Evolutionary conservation across 2,797 vertebrate genomes (phyloP).

Genomic region (Furcifer pardalis): DNA sequence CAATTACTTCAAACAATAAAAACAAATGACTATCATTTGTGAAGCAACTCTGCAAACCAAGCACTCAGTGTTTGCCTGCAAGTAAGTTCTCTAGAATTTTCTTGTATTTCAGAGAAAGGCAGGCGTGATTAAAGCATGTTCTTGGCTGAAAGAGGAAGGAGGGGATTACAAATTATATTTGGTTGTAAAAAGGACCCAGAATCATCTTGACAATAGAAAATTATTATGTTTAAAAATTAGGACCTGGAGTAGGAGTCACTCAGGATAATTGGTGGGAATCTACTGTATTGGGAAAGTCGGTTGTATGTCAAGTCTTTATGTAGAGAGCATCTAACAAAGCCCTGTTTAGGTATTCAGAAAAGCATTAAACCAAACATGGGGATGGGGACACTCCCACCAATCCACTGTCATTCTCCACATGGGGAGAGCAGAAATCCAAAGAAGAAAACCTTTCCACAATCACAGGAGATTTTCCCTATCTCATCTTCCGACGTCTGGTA

Average conservation of each 20-base stretch:
- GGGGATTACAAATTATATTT: constrained; percentile 33
- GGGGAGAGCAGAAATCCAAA: too few species aligned
- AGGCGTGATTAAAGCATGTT: background rate
- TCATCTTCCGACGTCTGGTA: too few species aligned
- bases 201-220: too few species aligned
- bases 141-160: background rate
- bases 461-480: too few species aligned
- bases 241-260: background rate
- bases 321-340: background rate
- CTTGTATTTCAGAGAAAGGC: background rate
- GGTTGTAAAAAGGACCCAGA: background rate
- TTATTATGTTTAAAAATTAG: constrained; percentile 5
- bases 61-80: constrained; percentile 24
- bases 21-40: constrained; percentile 43
- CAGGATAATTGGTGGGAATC: background rate
- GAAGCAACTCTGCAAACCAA: constrained; percentile 34
- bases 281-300: background rate
- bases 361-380: too few species aligned
- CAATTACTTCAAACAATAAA: constrained; percentile 42
- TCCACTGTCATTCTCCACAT: too few species aligned
- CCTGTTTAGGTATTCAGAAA: too few species aligned
- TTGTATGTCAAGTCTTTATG: background rate
- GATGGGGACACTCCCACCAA: too few species aligned
- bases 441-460: too few species aligned
- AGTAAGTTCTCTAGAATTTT: background rate